A percentile compares a stretch with the other conserved stretches of the same genome.
Conservation (phyloP, 2,888 invertebrate genomes). For the Sturmia bella region DNA sequence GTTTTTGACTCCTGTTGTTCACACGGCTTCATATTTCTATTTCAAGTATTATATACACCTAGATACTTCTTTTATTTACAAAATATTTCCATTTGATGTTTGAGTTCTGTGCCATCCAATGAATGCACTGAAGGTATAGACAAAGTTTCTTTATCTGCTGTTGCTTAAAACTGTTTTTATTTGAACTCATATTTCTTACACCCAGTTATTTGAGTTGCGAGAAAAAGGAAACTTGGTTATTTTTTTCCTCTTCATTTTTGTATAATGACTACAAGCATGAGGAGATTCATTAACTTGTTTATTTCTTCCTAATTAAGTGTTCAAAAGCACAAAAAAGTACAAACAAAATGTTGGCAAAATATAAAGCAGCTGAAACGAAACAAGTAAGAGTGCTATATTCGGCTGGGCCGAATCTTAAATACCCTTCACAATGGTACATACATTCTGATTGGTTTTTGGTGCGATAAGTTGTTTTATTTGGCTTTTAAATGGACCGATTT, state of each 20-base stretch:
- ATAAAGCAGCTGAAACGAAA: too few species aligned
- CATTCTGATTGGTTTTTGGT: too few species aligned
- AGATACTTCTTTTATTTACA: not conserved
- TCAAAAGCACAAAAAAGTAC: slow-evolving; percentile 39
- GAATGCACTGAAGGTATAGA: slow-evolving; percentile 52
- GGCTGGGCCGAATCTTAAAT: too few species aligned
- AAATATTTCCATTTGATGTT: slow-evolving; percentile 31
- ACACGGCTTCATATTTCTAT: not conserved
- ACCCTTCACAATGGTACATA: too few species aligned
- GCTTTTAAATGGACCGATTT: too few species aligned
- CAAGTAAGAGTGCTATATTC: too few species aligned
- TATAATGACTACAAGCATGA: not conserved
- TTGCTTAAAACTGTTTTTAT: slow-evolving; percentile 2
- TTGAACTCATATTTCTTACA: slow-evolving; percentile 15
- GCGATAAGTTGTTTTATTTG: too few species aligned
- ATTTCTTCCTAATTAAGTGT: slow-evolving; percentile 69
- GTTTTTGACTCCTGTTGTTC: too few species aligned
- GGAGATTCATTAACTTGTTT: slow-evolving; percentile 68
- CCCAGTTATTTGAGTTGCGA: slow-evolving; percentile 6
- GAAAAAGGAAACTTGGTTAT: not conserved
- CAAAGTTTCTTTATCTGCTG: slow-evolving; percentile 24
- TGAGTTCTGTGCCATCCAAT: slow-evolving; percentile 39
- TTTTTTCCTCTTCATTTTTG: too few species aligned
- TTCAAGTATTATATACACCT: not conserved
- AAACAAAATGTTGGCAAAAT: not conserved